Conservation (phyloP, 2,888 invertebrate genomes). For the Teleiodes luculella region DNA sequence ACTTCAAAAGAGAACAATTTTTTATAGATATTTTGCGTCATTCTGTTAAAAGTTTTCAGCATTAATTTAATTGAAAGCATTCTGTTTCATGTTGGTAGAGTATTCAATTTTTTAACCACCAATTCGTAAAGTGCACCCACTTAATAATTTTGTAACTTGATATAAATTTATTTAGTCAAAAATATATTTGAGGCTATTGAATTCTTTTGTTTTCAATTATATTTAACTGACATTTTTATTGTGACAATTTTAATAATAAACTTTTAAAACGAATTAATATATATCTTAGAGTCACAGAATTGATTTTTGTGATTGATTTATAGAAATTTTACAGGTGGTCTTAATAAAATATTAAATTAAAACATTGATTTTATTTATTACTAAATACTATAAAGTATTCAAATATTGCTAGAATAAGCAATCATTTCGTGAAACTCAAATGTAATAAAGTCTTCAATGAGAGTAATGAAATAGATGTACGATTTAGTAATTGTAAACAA, state of each 20-base stretch:
- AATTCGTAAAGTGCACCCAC: conserved; percentile 35
- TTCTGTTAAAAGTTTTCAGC: conserved; percentile 2
- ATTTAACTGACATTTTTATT: too few relatives aligned
- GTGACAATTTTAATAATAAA: too few relatives aligned
- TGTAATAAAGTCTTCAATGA: background rate
- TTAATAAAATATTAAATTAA: background rate
- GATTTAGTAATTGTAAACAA: conserved; percentile 38
- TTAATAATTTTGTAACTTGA: background rate
- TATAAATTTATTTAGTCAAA: too few relatives aligned
- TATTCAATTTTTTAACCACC: conserved; percentile 36
- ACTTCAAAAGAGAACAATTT: background rate
- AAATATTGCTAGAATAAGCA: too few relatives aligned
- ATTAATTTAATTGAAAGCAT: conserved; percentile 53
- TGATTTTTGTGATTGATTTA: too few relatives aligned
- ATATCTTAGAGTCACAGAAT: too few relatives aligned
- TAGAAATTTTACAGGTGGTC: background rate
- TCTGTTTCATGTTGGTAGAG: conserved; percentile 28
- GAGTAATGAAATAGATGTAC: conserved; percentile 19
- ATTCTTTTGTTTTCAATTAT: too few relatives aligned
- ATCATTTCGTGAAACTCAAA: background rate
- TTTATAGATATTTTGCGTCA: background rate
- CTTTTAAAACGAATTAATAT: too few relatives aligned
- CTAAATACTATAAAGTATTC: too few relatives aligned
- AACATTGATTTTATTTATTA: too few relatives aligned
- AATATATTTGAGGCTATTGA: too few relatives aligned